A percentile compares a stretch with the other conserved stretches of the same genome.
Evolutionary conservation across 2,888 invertebrate species (phyloP).

Genomic region (Belgica antarctica): DNA sequence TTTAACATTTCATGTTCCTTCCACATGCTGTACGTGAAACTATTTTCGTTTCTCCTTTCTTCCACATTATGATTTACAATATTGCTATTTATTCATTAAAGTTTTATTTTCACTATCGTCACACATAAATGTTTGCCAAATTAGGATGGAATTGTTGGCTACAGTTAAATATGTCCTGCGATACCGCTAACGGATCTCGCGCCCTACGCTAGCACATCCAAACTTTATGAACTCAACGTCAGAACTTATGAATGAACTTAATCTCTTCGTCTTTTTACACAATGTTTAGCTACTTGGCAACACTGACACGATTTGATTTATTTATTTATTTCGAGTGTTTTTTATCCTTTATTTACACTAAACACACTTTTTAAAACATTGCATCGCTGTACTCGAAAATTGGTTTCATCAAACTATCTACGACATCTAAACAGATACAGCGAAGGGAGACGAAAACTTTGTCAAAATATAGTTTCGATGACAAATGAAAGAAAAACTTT

Average conservation of each 20-base stretch:
- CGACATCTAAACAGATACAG: constrained; percentile 12
- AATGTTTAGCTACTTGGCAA: constrained; percentile 41
- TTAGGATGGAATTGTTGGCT: constrained; percentile 11
- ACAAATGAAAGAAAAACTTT: constrained; percentile 27
- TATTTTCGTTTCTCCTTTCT: background rate
- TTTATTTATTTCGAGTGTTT: background rate
- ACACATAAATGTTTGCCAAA: constrained; percentile 1
- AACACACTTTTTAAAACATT: background rate
- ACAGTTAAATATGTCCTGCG: background rate
- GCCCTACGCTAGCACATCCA: constrained; percentile 9
- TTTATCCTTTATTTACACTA: constrained; percentile 12
- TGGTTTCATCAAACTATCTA: constrained; percentile 31
- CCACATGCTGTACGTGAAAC: background rate
- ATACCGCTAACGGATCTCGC: too few species aligned
- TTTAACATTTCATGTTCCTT: constrained; percentile 22
- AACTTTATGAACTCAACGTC: constrained; percentile 35
- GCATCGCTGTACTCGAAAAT: too few species aligned
- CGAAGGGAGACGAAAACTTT: constrained; percentile 20
- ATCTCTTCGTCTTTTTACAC: background rate
- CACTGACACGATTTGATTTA: constrained; percentile 18
- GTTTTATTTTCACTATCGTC: constrained; percentile 4
- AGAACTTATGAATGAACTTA: constrained; percentile 32
- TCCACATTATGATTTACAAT: constrained; percentile 17
- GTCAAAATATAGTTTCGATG: constrained; percentile 21
- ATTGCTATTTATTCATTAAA: constrained; percentile 5